phyloP scores from a whole-genome alignment of 1,140 invertebrate genomes.

The Leptestheria dahalacensis region DNA sequence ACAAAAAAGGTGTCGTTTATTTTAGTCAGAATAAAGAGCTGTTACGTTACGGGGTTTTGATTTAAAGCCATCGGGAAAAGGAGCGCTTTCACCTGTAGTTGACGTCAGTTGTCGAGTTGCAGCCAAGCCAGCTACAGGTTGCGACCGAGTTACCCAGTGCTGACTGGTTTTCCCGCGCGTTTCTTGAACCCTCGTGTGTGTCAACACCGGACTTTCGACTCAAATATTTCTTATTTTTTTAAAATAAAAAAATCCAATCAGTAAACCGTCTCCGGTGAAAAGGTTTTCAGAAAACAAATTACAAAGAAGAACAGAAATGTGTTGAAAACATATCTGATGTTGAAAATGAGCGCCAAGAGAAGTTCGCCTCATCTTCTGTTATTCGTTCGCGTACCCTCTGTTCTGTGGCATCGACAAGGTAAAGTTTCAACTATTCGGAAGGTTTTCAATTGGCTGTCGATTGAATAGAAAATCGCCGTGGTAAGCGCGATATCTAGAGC shows the following conservation, averaged over 20 bases:
- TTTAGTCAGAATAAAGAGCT: too few relatives aligned
- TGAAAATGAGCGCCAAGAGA: not conserved
- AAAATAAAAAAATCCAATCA: too few relatives aligned
- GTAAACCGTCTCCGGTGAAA: too few relatives aligned
- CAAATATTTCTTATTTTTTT: not conserved
- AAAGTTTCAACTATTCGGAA: too few relatives aligned
- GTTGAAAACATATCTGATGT: too few relatives aligned
- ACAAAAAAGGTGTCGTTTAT: too few relatives aligned
- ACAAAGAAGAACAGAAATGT: too few relatives aligned
- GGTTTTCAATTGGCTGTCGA: not conserved
- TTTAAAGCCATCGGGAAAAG: not conserved
- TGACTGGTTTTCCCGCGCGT: too few relatives aligned
- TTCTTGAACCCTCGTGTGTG: not conserved
- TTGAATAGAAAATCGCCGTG: not conserved
- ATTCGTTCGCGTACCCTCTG: not conserved
- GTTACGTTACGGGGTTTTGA: not conserved
- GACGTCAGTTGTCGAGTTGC: not conserved
- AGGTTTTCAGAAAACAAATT: too few relatives aligned
- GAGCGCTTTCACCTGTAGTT: not conserved
- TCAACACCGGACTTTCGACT: not conserved
- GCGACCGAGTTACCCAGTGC: too few relatives aligned
- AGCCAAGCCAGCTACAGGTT: not conserved
- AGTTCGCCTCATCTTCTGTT: not conserved
- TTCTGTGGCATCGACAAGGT: not conserved
- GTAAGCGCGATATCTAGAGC: too few relatives aligned